Evolutionary conservation across 2,113 vertebrate genomes (phyloP), one percentile per base, ranked within the genome.

Genomic region (Caretta caretta): DNA sequence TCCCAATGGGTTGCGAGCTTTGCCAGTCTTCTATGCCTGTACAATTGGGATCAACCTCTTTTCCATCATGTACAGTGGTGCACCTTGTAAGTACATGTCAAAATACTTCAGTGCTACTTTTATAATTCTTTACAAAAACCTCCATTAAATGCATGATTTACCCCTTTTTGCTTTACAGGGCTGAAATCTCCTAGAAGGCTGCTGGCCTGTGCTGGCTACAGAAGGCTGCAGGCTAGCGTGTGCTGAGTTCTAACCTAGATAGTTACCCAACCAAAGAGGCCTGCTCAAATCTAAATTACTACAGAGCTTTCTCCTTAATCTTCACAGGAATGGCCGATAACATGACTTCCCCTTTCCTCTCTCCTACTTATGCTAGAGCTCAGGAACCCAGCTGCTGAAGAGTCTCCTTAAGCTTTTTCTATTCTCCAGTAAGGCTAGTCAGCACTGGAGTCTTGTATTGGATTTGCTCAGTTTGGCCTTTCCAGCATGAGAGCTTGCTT

Each of bases 161-260:
- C 99, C 99, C 99, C 99, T 99, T 98, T 98, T 99, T 99, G 98
- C 99, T 99, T 99, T 99, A 97, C 99, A 99, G 99, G 99, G 97
- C 98, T 98, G 99, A 99, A 98, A 98, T 99, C 98, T 99, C 98
- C 99, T 99, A 99, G 99, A 99, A 98, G 98, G 99, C 99, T 99
- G 98, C 99, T 98, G 99, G 99, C 99, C 99, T 99, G 99, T 98
- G 98, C 98, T 98, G 85, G 97, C 99, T 98, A 98, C 98, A 97
- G 99, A 99, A 98, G 98, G 99, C 98, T 98, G 99, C 99, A 99
- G 99, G 99, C 99, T 99, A 99, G 99, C 98, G 98, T 98, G 98
- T 94, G 98, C 98, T 97, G 97, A 98, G 96, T 95, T 93, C 95
- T 98, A 98, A 98, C 93, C 98, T 98, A 98, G 97, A 56, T 98